Conservation (phyloP, 1,140 invertebrate genomes). For the Formica selysi region DNA sequence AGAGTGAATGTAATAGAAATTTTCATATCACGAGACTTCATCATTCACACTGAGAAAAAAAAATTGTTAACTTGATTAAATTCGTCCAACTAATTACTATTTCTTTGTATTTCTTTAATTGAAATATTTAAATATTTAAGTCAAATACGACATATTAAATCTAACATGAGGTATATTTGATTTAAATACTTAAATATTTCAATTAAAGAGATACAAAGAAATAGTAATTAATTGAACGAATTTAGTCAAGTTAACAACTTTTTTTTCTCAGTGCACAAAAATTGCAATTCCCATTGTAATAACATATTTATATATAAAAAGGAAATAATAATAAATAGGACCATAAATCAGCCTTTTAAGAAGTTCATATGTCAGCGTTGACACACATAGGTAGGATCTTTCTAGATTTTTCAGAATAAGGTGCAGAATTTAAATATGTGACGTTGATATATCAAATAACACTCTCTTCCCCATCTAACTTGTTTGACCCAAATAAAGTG, state of each 20-base stretch:
- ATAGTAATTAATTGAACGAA: too few species aligned
- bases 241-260: too few species aligned
- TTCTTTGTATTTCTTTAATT: too few species aligned
- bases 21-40: not conserved
- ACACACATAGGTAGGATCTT: slow-evolving; percentile 2
- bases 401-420: slow-evolving; percentile 18
- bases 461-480: slow-evolving; percentile 24
- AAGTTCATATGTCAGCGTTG: slow-evolving; percentile 31
- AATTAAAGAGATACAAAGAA: too few species aligned
- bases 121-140: too few species aligned
- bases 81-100: too few species aligned
- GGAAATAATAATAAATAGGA: slow-evolving; percentile 53
- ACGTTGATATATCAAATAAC: slow-evolving; percentile 43
- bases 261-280: not conserved
- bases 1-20: slow-evolving; percentile 41
- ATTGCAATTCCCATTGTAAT: slow-evolving; percentile 1
- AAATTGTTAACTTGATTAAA: too few species aligned
- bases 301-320: slow-evolving; percentile 22
- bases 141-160: too few species aligned
- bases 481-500: slow-evolving; percentile 80
- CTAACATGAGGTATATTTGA: too few species aligned
- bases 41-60: not conserved
- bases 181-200: too few species aligned
- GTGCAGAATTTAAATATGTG: slow-evolving; percentile 36
- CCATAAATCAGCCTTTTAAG: slow-evolving; percentile 64